Base-by-base conservation (phyloP, 2,113 vertebrate species). In the Seriola rivoliana region DNA sequence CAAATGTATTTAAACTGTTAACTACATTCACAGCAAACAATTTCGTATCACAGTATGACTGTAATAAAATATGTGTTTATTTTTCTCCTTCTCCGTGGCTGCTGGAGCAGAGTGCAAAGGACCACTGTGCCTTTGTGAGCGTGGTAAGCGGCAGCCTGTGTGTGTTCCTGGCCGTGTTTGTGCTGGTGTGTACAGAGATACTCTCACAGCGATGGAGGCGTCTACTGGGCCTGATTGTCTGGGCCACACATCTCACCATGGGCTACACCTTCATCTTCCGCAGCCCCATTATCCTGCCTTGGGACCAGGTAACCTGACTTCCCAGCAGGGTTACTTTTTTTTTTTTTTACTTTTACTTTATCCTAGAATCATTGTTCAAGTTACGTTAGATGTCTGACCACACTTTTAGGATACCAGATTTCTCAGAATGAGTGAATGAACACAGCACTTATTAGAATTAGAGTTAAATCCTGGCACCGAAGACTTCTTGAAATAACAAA, bases 241-340 rank as follows among this genome's bases (percentile, higher is more conserved):
- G 97, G 97, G 87, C 93, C 89, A 97, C 97, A 78, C 96, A 99
- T 65, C 76, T 99, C 90, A 91, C 91, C 0, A 92, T 99, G 87
- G 98, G 96, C 86, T 98, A 95, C 0, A 94, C 96, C 12, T 96
- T 98, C 85, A 94, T 97, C 40, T 97, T 96, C 87, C 90, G 93
- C 23, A 65, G 83, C 0, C 52, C 59, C 3, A 13, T 44, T 63
- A 86, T 94, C 71, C 59, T 90, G 12, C 91, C 95, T 1, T 98
- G 97, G 97, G 97, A 98, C 25, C 98, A 99, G 97, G 98, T 99
- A 93, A 84, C 48, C 21, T 78, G 13, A 21, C 4, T 1, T 64
- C 14, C 19, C 32, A n/a, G 48, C 44, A 32, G 36, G 34, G 34
- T 54, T 12, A 52, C n/a, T 5, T 44, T 57, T 19, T 54, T 1